Conservation (phyloP, 2,888 invertebrate genomes). For the Mythimna pallens region DNA sequence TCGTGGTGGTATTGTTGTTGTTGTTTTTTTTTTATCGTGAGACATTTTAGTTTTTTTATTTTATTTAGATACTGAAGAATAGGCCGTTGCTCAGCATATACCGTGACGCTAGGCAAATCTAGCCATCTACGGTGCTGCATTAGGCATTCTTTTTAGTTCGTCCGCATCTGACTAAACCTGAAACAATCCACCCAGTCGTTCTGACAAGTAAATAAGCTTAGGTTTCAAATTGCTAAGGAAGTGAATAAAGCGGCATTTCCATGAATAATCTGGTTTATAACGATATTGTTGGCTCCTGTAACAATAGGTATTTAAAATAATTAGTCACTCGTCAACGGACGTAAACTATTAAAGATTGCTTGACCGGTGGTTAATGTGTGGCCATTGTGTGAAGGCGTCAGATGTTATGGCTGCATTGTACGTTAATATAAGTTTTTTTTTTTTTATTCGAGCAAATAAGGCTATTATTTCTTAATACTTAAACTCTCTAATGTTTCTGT, state of each 20-base stretch:
- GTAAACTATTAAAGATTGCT: slow-evolving; percentile 42
- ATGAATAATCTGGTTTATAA: slow-evolving; percentile 42
- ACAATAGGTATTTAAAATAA: slow-evolving; percentile 54
- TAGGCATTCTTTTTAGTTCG: not conserved
- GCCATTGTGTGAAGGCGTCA: slow-evolving; percentile 35
- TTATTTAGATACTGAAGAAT: too few species aligned
- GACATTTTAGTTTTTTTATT: not conserved
- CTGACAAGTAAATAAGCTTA: not conserved
- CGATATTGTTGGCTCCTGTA: slow-evolving; percentile 37
- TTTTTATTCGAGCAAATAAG: slow-evolving; percentile 3
- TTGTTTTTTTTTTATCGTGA: not conserved
- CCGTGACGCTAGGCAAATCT: too few species aligned
- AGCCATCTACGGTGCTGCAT: too few species aligned
- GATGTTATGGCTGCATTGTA: slow-evolving; percentile 13
- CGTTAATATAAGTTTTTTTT: not conserved
- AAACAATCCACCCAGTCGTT: not conserved
- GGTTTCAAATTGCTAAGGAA: slow-evolving; percentile 21
- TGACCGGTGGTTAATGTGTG: slow-evolving; percentile 33
- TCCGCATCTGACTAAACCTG: not conserved
- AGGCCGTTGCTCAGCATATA: too few species aligned
- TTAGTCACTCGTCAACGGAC: slow-evolving; percentile 43
- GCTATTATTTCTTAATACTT: not conserved
- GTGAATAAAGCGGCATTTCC: slow-evolving; percentile 15
- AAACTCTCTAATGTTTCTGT: not conserved
- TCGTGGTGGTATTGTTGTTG: slow-evolving; percentile 36